These are phyloP conservation scores for Peribatodes rhomboidaria DNA, from an alignment of 2,888 invertebrate genomes.

Conservation along the genomic window DNA sequence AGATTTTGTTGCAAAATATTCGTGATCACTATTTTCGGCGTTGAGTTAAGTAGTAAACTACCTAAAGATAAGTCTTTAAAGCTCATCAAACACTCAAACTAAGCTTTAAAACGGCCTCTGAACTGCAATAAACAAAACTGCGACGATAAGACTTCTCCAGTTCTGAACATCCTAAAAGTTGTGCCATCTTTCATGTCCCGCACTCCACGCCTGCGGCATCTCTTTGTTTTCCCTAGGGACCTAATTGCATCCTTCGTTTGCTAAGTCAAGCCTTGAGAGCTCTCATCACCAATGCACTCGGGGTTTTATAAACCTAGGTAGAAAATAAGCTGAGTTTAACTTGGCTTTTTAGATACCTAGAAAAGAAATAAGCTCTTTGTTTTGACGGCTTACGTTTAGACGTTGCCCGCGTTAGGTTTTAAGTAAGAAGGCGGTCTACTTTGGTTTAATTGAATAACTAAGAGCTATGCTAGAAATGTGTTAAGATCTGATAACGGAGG, in stretches of 20 bases:
- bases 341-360: too few relatives aligned
- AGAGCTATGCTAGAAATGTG: too few relatives aligned
- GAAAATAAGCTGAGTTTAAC: too few relatives aligned
- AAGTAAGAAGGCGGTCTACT: too few relatives aligned
- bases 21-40: too few relatives aligned
- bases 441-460: too few relatives aligned
- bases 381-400: neutral
- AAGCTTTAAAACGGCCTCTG: neutral
- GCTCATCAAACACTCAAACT: neutral
- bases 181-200: constrained; percentile 27
- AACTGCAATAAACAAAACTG: neutral
- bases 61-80: too few relatives aligned
- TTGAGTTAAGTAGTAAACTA: too few relatives aligned
- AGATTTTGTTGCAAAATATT: too few relatives aligned
- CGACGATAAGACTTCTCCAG: constrained; percentile 3
- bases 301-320: neutral
- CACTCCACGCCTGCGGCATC: constrained; percentile 37
- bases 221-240: constrained; percentile 41
- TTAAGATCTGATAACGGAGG: too few relatives aligned
- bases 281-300: constrained; percentile 15
- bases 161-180: constrained; percentile 5
- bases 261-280: constrained; percentile 32
- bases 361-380: neutral
- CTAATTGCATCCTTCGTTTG: constrained; percentile 50
- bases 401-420: too few relatives aligned